Evolutionary conservation across 2,888 invertebrate species (phyloP), one percentile per base, ranked within the genome.

Genomic region (Tromatobia lineatoria): DNA sequence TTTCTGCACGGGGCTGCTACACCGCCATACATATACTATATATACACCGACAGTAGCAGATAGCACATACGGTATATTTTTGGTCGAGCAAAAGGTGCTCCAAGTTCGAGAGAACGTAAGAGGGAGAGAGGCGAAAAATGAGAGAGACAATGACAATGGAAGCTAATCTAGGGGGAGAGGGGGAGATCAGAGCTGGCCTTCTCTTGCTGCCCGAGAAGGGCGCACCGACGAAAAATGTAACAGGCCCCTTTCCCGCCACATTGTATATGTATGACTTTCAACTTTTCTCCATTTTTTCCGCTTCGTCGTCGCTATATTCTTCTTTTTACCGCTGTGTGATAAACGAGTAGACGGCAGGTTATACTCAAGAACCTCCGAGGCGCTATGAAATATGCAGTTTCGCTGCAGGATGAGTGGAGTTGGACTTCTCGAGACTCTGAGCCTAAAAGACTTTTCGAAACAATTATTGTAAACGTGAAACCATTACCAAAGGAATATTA

Each of bases 241-340:
- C 64, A 18, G 45, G 38, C 42, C n/a, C 23, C n/a, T 50, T 50
- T 67, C 74, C 8, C 59, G 45, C 18, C 52, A 13, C 78, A 71
- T 71, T 78, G 61, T 61, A 70, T 78, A 70, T 71, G 61, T 52
- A 79, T 45, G 66, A 71, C 52, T 73, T 45, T 54, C 29, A 66
- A 79, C 71, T 66, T 66, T 54, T 64, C 45, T 66, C n/a, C n/a
- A 23, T 71, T 64, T 71, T 79, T 79, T 42, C 42, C 45, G 29
- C 64, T 42, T 50, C 64, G 23, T 29, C 61, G 13, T 70, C 50
- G 38, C 23, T 15, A 25, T 45, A n/a, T 54, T 79, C 34, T 52
- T 54, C 20, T 25, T 64, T 64, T 50, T 54, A 64, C 25, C 42
- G 57, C 0, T 42, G 0, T 15, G 42, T 25, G 54, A 71, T 71